phyloP scores from a whole-genome alignment of 2,113 vertebrate species.

The Pseudopipra pipra region DNA sequence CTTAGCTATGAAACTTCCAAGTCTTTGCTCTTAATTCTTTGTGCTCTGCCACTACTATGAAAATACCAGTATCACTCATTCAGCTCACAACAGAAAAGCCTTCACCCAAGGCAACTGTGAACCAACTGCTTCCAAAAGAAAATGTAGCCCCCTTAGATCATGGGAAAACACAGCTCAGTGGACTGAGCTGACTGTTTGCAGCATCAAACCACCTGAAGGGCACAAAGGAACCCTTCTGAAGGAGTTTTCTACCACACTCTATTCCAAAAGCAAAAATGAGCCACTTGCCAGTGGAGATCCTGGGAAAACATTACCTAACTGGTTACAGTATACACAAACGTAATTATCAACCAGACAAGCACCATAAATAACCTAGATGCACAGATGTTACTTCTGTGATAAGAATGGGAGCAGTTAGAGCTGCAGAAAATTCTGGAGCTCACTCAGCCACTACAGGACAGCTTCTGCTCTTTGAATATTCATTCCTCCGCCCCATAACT shows the following conservation, averaged over 20 bases:
- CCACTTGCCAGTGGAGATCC: background rate
- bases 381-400: slow-evolving; percentile 1
- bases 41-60: background rate
- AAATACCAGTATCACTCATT: background rate
- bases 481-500: background rate
- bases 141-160: background rate
- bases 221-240: background rate
- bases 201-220: background rate
- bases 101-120: background rate
- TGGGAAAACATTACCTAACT: background rate
- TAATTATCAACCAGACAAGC: background rate
- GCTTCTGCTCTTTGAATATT: background rate
- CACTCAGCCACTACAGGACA: background rate
- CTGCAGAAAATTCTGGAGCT: background rate
- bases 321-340: background rate
- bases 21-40: background rate
- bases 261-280: background rate
- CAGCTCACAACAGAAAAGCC: background rate
- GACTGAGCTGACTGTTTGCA: background rate
- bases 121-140: background rate
- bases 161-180: background rate
- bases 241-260: background rate
- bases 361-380: background rate
- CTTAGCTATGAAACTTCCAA: background rate
- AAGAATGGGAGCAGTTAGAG: background rate